A percentile compares a stretch with the other conserved stretches of the same genome.
These are phyloP conservation scores for Corvus cornix DNA, from an alignment of 2,113 vertebrate species.

Conservation along the genomic window DNA sequence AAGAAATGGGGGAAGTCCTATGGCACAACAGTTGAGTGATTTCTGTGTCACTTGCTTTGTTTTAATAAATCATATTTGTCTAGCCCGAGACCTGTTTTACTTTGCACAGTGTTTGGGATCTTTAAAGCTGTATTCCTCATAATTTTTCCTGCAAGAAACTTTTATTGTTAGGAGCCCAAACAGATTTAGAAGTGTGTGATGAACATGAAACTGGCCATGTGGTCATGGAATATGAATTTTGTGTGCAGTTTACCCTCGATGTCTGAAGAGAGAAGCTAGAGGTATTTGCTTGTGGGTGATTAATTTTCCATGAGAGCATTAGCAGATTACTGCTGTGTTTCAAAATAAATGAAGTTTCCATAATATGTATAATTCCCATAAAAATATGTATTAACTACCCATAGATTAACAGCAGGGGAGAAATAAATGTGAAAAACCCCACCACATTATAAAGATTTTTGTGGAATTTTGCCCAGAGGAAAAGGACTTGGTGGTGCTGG, in stretches of 20 bases:
- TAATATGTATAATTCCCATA: not conserved
- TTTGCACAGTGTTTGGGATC: fast-evolving
- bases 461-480: not conserved
- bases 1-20: not conserved
- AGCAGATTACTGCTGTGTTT: not conserved
- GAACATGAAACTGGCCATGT: not conserved
- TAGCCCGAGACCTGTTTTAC: not conserved
- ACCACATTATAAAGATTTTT: not conserved
- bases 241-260: not conserved
- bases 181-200: not conserved
- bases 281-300: not conserved
- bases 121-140: not conserved
- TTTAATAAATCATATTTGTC: not conserved
- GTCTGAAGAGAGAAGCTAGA: not conserved
- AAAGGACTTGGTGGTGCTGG: not conserved
- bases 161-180: not conserved
- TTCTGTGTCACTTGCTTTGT: not conserved
- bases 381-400: not conserved
- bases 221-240: not conserved
- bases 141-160: not conserved
- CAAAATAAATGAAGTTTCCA: not conserved
- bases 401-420: not conserved
- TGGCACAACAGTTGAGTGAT: not conserved
- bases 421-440: not conserved
- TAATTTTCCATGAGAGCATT: not conserved